phyloP scores from a whole-genome alignment of 2,888 invertebrate species.

The Axea sp. region DNA sequence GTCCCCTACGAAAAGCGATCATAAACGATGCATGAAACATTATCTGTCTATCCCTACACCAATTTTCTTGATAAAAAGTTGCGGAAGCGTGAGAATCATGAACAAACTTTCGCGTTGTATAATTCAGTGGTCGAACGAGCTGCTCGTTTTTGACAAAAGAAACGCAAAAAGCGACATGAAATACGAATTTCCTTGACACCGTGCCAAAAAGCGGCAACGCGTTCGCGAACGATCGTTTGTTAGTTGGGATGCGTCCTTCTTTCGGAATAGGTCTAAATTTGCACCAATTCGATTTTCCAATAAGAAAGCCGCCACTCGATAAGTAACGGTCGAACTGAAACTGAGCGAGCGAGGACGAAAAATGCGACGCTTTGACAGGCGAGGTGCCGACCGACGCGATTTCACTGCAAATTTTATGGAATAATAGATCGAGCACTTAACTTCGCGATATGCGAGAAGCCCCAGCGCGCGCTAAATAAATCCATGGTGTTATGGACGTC shows the following conservation, averaged over 20 bases:
- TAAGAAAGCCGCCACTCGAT: slow-evolving; percentile 1
- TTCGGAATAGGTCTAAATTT: slow-evolving; percentile 41
- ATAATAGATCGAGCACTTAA: slow-evolving; percentile 71
- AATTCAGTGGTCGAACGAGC: slow-evolving; percentile 14
- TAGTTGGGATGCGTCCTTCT: slow-evolving; percentile 32
- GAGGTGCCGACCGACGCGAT: slow-evolving; percentile 42
- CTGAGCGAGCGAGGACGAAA: slow-evolving; percentile 24
- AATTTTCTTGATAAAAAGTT: background rate
- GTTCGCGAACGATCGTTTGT: slow-evolving; percentile 18
- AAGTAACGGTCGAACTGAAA: slow-evolving; percentile 19
- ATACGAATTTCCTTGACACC: slow-evolving; percentile 30
- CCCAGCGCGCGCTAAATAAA: slow-evolving; percentile 46
- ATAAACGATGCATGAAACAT: too few relatives aligned
- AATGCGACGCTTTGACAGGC: slow-evolving; percentile 28
- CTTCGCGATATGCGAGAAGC: slow-evolving; percentile 21
- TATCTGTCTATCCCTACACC: background rate
- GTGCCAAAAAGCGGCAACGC: slow-evolving; percentile 25
- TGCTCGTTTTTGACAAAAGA: slow-evolving; percentile 14
- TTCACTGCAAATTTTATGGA: slow-evolving; percentile 74
- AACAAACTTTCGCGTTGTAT: slow-evolving; percentile 8
- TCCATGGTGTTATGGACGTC: slow-evolving; percentile 29
- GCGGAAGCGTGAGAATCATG: background rate
- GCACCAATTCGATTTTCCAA: slow-evolving; percentile 7
- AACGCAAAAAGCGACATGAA: slow-evolving; percentile 12
- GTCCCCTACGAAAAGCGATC: too few relatives aligned